Percentiles rank a stretch among this genome's conserved stretches.
Evolutionary conservation across 2,888 invertebrate genomes (phyloP).

Genomic region (Drosophila koepferae): DNA sequence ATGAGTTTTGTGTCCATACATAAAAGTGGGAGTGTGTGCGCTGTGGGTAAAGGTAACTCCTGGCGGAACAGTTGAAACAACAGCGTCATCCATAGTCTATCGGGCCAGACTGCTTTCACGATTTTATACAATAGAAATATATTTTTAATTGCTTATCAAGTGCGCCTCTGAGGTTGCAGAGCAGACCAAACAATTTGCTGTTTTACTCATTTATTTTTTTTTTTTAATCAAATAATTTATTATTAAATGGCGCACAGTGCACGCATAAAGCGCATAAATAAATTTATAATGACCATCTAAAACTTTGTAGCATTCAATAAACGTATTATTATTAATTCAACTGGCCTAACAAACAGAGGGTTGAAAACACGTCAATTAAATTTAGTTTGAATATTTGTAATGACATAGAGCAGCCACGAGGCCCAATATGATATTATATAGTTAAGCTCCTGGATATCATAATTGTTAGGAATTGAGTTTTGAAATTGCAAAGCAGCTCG

Average conservation of each 20-base stretch:
- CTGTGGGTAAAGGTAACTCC: constrained; percentile 40
- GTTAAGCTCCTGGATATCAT: not conserved
- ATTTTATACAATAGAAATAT: constrained; percentile 50
- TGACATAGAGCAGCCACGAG: constrained; percentile 3
- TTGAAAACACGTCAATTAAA: constrained; percentile 30
- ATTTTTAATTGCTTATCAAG: constrained; percentile 58
- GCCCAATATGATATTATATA: not conserved
- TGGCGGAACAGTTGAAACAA: constrained; percentile 36
- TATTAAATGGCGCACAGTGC: constrained; percentile 27
- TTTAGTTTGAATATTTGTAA: constrained; percentile 14
- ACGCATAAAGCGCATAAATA: constrained; percentile 55
- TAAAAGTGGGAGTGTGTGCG: constrained; percentile 5
- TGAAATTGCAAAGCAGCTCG: not conserved
- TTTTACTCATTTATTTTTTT: constrained; percentile 13
- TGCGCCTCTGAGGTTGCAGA: constrained; percentile 17
- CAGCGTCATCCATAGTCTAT: constrained; percentile 42
- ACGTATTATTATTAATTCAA: constrained; percentile 50
- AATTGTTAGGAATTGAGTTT: not conserved
- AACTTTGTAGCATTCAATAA: constrained; percentile 48
- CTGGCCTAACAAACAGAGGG: constrained; percentile 6
- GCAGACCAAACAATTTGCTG: constrained; percentile 37
- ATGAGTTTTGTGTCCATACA: constrained; percentile 41
- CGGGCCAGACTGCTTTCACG: constrained; percentile 50
- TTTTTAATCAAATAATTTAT: constrained; percentile 42
- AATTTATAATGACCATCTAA: constrained; percentile 46